phyloP scores from a whole-genome alignment of 2,797 vertebrate species.

The Poecilia velifera region DNA sequence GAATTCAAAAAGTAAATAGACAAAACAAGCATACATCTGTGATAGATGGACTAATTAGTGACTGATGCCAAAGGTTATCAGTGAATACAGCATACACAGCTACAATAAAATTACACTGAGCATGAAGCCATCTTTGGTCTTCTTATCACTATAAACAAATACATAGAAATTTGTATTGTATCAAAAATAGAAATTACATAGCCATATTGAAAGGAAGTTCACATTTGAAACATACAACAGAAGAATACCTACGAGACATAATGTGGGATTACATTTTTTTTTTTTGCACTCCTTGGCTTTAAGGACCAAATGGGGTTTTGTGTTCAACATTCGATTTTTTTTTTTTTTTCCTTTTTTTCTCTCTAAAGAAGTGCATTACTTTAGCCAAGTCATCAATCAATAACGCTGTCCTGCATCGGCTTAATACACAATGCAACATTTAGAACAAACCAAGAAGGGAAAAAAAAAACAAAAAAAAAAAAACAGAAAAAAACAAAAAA shows the following conservation, averaged over 20 bases:
- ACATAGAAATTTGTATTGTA: conserved; percentile 82
- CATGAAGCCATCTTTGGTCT: conserved; percentile 82
- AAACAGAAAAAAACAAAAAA: conserved; percentile 10
- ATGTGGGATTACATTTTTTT: conserved; percentile 60
- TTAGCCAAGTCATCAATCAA: conserved; percentile 39
- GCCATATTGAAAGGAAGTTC: conserved; percentile 82
- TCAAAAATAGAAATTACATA: conserved; percentile 85
- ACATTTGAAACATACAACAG: conserved; percentile 80
- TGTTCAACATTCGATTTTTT: conserved; percentile 65
- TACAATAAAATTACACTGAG: conserved; percentile 76
- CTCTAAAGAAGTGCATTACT: conserved; percentile 43
- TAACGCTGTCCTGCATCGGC: conserved; percentile 40
- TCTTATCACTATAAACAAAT: conserved; percentile 81
- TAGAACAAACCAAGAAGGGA: conserved; percentile 37
- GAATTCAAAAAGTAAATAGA: conserved; percentile 74
- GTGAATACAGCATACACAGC: conserved; percentile 75
- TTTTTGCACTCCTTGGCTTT: conserved; percentile 66
- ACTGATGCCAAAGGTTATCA: conserved; percentile 72
- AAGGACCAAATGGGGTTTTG: conserved; percentile 69
- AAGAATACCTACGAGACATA: conserved; percentile 69
- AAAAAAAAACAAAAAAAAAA: conserved; percentile 37
- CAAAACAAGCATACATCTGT: conserved; percentile 72
- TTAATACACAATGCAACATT: conserved; percentile 45
- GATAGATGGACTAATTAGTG: conserved; percentile 76
- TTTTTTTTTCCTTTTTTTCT: neutral